Conservation (phyloP, 2,797 vertebrate genomes). For the Poeciliopsis presidionis region DNA sequence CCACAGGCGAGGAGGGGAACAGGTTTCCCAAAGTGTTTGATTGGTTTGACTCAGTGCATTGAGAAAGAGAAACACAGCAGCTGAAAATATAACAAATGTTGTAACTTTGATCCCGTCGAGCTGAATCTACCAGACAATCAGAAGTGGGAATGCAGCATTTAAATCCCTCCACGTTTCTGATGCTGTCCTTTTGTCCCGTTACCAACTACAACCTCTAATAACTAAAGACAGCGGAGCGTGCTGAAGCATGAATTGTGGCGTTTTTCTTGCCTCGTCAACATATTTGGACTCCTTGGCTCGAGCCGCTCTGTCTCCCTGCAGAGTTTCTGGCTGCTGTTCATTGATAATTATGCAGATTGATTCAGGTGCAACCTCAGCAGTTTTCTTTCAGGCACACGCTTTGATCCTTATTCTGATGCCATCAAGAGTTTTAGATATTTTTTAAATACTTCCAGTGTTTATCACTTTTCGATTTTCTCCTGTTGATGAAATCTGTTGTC, state of each 20-base stretch:
- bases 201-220: neutral
- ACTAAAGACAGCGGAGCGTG: neutral
- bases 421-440: neutral
- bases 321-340: neutral
- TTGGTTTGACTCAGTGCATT: too few relatives aligned
- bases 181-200: neutral
- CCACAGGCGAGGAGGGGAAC: neutral
- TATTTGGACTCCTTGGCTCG: neutral
- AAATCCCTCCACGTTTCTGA: neutral
- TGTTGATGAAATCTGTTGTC: neutral
- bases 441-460: neutral
- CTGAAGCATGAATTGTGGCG: neutral
- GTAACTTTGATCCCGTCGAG: too few relatives aligned
- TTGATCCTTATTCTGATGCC: neutral
- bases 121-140: too few relatives aligned
- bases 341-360: neutral
- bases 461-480: neutral
- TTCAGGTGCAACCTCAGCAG: neutral
- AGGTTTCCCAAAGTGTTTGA: neutral
- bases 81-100: too few relatives aligned
- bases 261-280: neutral
- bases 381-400: neutral
- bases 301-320: neutral
- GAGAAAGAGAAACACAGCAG: neutral
- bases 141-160: too few relatives aligned